Evolutionary conservation across 2,888 invertebrate genomes (phyloP).

Genomic region (Mesorhabditis belari): DNA sequence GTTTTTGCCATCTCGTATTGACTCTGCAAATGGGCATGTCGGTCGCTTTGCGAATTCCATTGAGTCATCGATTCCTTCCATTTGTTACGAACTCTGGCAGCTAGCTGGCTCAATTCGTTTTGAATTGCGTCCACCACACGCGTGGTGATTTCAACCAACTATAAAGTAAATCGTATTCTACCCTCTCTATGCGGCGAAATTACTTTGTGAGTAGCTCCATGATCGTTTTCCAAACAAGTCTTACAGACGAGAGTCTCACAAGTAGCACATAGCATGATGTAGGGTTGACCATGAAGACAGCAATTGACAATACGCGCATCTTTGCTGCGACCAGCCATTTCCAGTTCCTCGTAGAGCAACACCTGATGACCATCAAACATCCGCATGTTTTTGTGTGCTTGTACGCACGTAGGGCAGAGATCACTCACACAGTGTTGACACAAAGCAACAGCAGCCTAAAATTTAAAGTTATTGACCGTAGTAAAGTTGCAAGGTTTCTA

Average conservation of each 20-base stretch:
- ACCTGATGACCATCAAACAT: slow-evolving; percentile 82
- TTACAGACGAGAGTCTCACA: slow-evolving; percentile 35
- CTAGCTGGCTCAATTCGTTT: slow-evolving; percentile 17
- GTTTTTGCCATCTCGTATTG: slow-evolving; percentile 36
- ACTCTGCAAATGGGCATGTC: slow-evolving; percentile 17
- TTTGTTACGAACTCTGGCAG: slow-evolving; percentile 25
- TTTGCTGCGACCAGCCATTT: slow-evolving; percentile 10
- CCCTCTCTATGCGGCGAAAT: neutral
- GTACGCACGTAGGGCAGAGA: slow-evolving; percentile 84
- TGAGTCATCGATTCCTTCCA: slow-evolving; percentile 23
- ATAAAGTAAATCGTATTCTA: neutral
- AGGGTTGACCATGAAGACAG: slow-evolving; percentile 21
- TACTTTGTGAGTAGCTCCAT: slow-evolving; percentile 20
- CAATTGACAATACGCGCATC: slow-evolving; percentile 27
- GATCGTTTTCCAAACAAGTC: slow-evolving; percentile 22
- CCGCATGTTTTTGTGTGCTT: slow-evolving; percentile 90
- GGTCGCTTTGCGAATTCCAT: slow-evolving; percentile 24
- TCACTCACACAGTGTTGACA: slow-evolving; percentile 91
- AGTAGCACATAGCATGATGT: slow-evolving; percentile 24
- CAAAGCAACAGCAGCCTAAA: slow-evolving; percentile 71
- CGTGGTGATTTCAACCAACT: slow-evolving; percentile 28
- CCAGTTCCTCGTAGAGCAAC: slow-evolving; percentile 24
- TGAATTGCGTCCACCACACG: slow-evolving; percentile 21
- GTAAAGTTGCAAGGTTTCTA: neutral
- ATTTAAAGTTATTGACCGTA: neutral